Base-by-base conservation (phyloP, 2,888 invertebrate species). In the Anthrax anthrax region DNA sequence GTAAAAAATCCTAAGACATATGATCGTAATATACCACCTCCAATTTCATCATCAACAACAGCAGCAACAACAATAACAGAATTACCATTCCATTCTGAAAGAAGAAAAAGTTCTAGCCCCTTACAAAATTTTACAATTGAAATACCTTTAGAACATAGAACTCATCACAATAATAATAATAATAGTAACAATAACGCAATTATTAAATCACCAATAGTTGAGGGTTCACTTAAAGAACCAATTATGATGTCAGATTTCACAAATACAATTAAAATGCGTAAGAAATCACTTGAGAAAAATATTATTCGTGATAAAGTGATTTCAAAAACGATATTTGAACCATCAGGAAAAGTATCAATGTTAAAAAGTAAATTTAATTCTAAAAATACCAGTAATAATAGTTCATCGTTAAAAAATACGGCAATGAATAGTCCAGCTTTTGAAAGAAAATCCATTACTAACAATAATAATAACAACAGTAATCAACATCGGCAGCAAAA, bases 241-340 rank as follows among this genome's bases (percentile, higher is more conserved):
- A 62, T 67, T 13, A 66, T 67, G 67, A 60, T 59, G 3, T 68
- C 68, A 1, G 67, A 67, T 51, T 67, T 68, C 46, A 65, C 66
- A 34, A 67, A 68, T 50, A 68, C 68, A 18, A 59, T 68, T 27
- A 56, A 62, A 50, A 67, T 68, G 68, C 59, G 68, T 12, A 68
- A 68, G 46, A 65, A 66, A 50, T 67, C 67, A 0, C 54, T 68
- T 34, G 68, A 68, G 52, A 63, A 60, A 42, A 68, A 60, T 52
- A 56, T 60, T 23, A 46, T 55, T 1, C 63, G 61, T 38, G 68
- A 68, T 41, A 67, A 65, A 46, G 50, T 53, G 4, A 54, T 57
- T 27, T 60, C 62, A 23, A 55, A 57, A 6, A 47, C 58, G 13
- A 60, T 59, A 23, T 59, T 62, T 34, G 55, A 62, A 46, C 55